These are phyloP conservation scores for Cantharis nigra DNA, from an alignment of 2,888 invertebrate species.

Conservation along the genomic window DNA sequence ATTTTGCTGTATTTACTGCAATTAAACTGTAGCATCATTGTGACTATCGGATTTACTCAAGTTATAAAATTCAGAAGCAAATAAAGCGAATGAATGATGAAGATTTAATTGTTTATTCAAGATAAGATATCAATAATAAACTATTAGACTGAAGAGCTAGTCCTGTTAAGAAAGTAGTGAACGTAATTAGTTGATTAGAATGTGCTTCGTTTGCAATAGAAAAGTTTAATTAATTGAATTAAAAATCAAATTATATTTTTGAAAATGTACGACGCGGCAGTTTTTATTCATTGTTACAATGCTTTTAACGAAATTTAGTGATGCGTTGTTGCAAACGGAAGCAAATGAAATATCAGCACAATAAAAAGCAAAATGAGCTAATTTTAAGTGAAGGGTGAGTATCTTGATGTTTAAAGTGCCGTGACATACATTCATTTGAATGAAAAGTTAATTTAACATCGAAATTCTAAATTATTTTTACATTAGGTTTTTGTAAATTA, in stretches of 20 bases:
- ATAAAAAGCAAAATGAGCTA: slow-evolving; percentile 13
- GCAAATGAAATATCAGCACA: slow-evolving; percentile 22
- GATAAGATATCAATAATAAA: no score
- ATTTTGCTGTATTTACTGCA: no score
- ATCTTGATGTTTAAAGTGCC: slow-evolving; percentile 18
- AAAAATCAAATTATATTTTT: background rate
- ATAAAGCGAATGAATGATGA: no score
- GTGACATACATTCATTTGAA: slow-evolving; percentile 17
- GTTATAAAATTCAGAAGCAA: no score
- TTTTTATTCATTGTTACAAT: slow-evolving; percentile 12
- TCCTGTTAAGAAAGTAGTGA: background rate
- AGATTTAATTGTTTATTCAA: no score
- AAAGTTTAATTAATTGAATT: background rate
- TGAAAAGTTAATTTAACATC: background rate
- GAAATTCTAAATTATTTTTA: background rate
- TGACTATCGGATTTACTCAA: no score
- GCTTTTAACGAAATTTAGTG: slow-evolving; percentile 4
- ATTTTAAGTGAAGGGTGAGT: slow-evolving; percentile 11
- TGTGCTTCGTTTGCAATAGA: background rate
- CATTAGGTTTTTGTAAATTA: background rate
- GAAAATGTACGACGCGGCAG: background rate
- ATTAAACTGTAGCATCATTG: no score
- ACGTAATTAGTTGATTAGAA: background rate
- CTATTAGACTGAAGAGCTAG: background rate
- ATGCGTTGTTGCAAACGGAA: slow-evolving; percentile 14